A percentile compares a stretch with the other conserved stretches of the same genome.
phyloP scores from a whole-genome alignment of 2,113 vertebrate genomes.

The Picathartes gymnocephalus region DNA sequence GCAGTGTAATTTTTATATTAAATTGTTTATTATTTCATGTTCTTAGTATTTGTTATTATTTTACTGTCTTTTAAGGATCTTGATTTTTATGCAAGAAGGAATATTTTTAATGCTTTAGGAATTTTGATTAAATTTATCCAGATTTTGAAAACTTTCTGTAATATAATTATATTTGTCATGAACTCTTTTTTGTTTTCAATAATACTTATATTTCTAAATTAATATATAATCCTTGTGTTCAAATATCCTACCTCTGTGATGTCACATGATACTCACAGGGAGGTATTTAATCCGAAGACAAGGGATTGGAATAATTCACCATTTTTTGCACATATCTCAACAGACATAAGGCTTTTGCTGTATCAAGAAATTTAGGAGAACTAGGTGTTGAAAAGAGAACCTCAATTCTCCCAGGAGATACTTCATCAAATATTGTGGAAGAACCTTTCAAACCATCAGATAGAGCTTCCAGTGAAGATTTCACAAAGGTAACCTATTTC shows the following conservation, averaged over 20 bases:
- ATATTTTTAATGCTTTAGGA: neutral
- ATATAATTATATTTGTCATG: neutral
- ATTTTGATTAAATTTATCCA: neutral
- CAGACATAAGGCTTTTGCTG: conserved; percentile 75
- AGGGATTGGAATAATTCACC: neutral
- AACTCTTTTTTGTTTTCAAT: neutral
- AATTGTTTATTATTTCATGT: neutral
- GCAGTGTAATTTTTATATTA: neutral
- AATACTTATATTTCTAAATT: neutral
- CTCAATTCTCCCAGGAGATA: conserved; percentile 62
- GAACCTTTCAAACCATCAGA: conserved; percentile 53
- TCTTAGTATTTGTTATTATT: neutral
- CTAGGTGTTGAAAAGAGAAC: conserved; percentile 57
- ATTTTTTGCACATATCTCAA: neutral
- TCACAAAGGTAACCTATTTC: neutral
- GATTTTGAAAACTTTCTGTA: neutral
- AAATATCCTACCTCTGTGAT: neutral
- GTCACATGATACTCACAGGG: neutral
- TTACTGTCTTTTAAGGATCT: neutral
- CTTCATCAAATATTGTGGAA: neutral
- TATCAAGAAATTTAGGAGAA: conserved; percentile 77
- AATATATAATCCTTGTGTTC: neutral
- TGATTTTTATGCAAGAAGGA: neutral
- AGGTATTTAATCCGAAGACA: neutral
- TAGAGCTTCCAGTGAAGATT: neutral